phyloP scores from a whole-genome alignment of 2,888 invertebrate species.

The Eupeodes latifasciatus region DNA sequence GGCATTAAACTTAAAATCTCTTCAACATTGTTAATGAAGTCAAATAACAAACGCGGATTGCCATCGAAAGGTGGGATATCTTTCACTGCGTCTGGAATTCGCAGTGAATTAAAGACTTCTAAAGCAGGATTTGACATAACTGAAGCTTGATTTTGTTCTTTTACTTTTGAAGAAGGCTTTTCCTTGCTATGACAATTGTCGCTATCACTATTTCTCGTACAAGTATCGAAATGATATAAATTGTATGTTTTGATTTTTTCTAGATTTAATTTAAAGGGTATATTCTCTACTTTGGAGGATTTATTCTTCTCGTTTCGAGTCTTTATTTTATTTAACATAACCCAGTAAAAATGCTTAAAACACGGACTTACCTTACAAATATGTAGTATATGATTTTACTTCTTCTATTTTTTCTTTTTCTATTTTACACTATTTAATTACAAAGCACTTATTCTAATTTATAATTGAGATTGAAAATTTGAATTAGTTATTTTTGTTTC shows the following conservation, averaged over 20 bases:
- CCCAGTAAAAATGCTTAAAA: slow-evolving; percentile 3
- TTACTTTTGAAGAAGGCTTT: slow-evolving; percentile 10
- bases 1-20: slow-evolving; percentile 38
- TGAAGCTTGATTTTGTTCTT: slow-evolving; percentile 9
- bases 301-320: slow-evolving; percentile 11
- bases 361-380: slow-evolving; percentile 1
- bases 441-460: too few relatives aligned
- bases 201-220: not conserved
- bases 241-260: not conserved
- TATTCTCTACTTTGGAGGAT: not conserved
- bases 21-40: slow-evolving; percentile 48
- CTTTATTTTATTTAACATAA: not conserved
- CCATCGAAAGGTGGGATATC: slow-evolving; percentile 8
- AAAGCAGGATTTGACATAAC: slow-evolving; percentile 11
- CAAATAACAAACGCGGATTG: slow-evolving; percentile 40
- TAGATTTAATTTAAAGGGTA: slow-evolving; percentile 1
- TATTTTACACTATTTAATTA: too few relatives aligned
- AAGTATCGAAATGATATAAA: too few relatives aligned
- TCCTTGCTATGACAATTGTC: slow-evolving; percentile 11
- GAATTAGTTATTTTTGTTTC: too few relatives aligned
- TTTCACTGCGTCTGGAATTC: slow-evolving; percentile 11
- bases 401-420: too few relatives aligned
- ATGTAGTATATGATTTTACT: not conserved
- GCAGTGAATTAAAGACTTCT: slow-evolving; percentile 10
- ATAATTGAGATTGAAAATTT: too few relatives aligned